A percentile compares a stretch with the other conserved stretches of the same genome.
Conservation (phyloP, 1,140 invertebrate genomes). For the Propsilocerus akamusi region DNA sequence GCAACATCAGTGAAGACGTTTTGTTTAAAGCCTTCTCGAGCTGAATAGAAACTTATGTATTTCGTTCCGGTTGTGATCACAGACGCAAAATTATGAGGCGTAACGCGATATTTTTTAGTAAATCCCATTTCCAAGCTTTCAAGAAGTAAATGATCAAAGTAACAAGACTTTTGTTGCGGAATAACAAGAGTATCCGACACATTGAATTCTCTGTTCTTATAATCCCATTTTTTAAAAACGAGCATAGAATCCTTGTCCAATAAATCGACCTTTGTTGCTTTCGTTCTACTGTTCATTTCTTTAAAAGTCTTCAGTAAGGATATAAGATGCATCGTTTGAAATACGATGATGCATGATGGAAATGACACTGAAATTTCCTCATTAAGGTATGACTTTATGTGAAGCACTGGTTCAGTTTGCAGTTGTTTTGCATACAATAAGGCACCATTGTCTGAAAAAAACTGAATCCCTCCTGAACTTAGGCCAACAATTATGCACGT, state of each 20-base stretch:
- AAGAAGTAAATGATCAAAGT: constrained; percentile 72
- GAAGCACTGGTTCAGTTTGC: constrained; percentile 60
- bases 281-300: constrained; percentile 7
- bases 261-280: background rate
- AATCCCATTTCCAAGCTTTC: constrained; percentile 26
- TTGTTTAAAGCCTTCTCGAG: constrained; percentile 60
- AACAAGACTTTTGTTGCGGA: constrained; percentile 51
- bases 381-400: constrained; percentile 59
- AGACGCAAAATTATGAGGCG: constrained; percentile 55
- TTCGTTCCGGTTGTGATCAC: constrained; percentile 61
- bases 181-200: constrained; percentile 62
- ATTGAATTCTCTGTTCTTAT: constrained; percentile 47
- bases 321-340: constrained; percentile 69
- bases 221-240: constrained; percentile 64
- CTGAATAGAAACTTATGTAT: constrained; percentile 76
- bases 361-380: constrained; percentile 79
- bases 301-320: constrained; percentile 19
- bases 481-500: constrained; percentile 81
- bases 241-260: constrained; percentile 13
- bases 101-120: constrained; percentile 39
- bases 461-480: constrained; percentile 61
- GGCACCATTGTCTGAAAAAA: constrained; percentile 76
- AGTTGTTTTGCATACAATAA: constrained; percentile 68
- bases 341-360: constrained; percentile 50
- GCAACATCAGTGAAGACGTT: constrained; percentile 68